Evolutionary conservation across 2,797 vertebrate species (phyloP).

Genomic region (Sylvilagus floridanus): DNA sequence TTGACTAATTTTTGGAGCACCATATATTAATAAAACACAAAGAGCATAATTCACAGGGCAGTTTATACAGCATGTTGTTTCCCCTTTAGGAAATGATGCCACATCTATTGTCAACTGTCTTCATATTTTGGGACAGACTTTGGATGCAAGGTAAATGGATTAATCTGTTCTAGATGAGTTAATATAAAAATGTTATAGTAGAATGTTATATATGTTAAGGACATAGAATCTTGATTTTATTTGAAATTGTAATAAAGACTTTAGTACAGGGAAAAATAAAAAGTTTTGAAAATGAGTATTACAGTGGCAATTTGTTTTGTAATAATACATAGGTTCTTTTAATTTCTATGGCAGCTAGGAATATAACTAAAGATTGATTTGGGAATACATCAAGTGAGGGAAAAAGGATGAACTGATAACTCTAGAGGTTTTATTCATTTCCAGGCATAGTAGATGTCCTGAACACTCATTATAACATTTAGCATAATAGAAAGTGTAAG

Average conservation of each 20-base stretch:
- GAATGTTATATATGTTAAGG: background rate
- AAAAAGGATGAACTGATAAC: background rate
- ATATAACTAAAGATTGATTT: background rate
- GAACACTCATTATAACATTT: background rate
- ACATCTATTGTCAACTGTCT: conserved; percentile 98
- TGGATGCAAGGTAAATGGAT: conserved; percentile 94
- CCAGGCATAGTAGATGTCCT: background rate
- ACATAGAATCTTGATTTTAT: background rate
- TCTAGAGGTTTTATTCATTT: background rate
- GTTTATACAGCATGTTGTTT: conserved; percentile 74
- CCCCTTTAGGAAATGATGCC: conserved; percentile 93
- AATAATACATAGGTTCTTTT: background rate
- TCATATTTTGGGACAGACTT: conserved; percentile 97
- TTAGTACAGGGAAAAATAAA: background rate
- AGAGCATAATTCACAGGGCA: background rate
- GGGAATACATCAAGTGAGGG: background rate
- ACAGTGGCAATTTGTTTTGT: background rate
- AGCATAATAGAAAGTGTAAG: background rate
- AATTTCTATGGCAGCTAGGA: background rate
- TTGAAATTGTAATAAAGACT: background rate
- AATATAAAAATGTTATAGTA: background rate
- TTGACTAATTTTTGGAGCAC: conserved; percentile 71
- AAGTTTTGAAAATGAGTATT: background rate
- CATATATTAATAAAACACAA: background rate
- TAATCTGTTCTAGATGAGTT: conserved; percentile 49